phyloP scores from a whole-genome alignment of 2,888 invertebrate genomes.

The Desoria tigrina region DNA sequence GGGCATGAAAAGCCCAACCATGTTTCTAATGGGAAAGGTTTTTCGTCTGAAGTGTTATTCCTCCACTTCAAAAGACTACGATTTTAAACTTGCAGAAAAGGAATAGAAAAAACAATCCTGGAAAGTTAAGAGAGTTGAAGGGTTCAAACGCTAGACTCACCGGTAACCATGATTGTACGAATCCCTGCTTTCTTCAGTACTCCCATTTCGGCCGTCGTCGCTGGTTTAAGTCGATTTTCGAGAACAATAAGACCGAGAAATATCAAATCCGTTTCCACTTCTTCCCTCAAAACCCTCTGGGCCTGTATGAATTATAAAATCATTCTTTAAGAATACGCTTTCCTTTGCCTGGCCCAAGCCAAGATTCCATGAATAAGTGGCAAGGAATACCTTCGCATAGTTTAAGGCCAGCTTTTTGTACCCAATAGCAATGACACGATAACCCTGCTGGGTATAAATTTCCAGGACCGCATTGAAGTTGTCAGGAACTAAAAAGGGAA shows the following conservation, averaged over 20 bases:
- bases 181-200: constrained; percentile 82
- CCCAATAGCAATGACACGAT: constrained; percentile 86
- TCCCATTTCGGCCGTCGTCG: constrained; percentile 78
- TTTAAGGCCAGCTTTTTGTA: constrained; percentile 71
- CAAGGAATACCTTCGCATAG: constrained; percentile 63
- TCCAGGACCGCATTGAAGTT: constrained; percentile 77
- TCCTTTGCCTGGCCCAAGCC: neutral
- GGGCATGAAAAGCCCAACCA: too few relatives aligned
- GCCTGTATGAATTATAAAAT: constrained; percentile 56
- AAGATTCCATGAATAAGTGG: neutral
- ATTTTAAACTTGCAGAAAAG: too few relatives aligned
- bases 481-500: constrained; percentile 66
- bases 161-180: constrained; percentile 95
- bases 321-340: neutral
- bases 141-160: constrained; percentile 57
- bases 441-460: constrained; percentile 87
- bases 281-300: constrained; percentile 73
- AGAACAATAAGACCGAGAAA: constrained; percentile 88
- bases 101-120: too few relatives aligned
- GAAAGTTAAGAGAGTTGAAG: too few relatives aligned
- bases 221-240: constrained; percentile 90
- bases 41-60: too few relatives aligned
- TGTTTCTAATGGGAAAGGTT: too few relatives aligned
- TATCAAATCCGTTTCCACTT: constrained; percentile 76
- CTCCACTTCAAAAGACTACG: too few relatives aligned